Percentiles rank a stretch among this genome's conserved stretches.
Conservation (phyloP, 2,113 vertebrate species). For the Hemibagrus wyckioides region DNA sequence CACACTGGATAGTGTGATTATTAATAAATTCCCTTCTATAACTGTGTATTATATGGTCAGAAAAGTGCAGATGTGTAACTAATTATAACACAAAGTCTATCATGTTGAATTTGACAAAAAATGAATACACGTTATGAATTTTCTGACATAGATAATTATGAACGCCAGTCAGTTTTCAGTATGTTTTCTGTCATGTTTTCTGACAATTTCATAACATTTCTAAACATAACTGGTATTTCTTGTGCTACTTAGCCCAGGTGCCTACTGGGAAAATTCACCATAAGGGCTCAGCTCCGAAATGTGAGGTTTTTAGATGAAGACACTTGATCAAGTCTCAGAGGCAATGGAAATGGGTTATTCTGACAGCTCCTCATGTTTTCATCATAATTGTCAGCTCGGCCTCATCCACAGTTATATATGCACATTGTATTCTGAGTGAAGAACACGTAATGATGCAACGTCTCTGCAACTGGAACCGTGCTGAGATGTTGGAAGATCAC, state of each 20-base stretch:
- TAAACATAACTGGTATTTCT: not conserved
- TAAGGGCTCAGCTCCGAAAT: not conserved
- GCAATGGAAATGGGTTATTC: constrained; percentile 37
- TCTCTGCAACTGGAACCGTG: constrained; percentile 32
- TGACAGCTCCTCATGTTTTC: constrained; percentile 47
- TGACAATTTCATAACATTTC: constrained; percentile 19
- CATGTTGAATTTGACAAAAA: not conserved
- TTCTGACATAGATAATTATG: not conserved
- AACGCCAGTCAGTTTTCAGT: not conserved
- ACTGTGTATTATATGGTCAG: too few relatives aligned
- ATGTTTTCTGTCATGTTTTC: constrained; percentile 24
- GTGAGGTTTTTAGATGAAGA: constrained; percentile 31
- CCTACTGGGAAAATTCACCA: constrained; percentile 31
- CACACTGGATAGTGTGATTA: too few relatives aligned
- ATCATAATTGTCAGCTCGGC: constrained; percentile 37
- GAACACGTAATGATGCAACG: constrained; percentile 44
- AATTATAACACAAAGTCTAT: too few relatives aligned
- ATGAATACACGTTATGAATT: not conserved
- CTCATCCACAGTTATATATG: constrained; percentile 33
- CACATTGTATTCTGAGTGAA: constrained; percentile 8
- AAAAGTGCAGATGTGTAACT: too few relatives aligned
- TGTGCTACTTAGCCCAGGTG: not conserved
- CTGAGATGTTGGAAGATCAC: constrained; percentile 26
- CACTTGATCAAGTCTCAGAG: constrained; percentile 38
- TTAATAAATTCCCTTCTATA: too few relatives aligned